These are phyloP conservation scores for Cardiocondyla obscurior DNA, from an alignment of 1,140 invertebrate species.

Conservation along the genomic window DNA sequence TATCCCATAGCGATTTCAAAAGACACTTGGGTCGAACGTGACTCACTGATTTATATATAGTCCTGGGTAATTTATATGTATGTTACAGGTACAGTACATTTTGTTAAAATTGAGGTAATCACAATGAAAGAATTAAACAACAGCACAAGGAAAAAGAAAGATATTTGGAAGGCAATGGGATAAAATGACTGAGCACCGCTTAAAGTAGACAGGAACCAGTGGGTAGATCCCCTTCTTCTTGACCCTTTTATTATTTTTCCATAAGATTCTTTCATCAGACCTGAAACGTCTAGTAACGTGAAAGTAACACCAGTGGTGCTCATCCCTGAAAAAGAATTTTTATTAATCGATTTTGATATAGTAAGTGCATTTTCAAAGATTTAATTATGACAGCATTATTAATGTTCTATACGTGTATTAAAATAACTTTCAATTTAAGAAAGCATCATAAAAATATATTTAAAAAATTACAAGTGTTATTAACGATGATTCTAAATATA, in stretches of 20 bases:
- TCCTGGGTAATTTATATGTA: background rate
- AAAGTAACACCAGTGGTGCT: constrained; percentile 74
- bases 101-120: background rate
- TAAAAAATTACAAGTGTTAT: background rate
- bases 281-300: constrained; percentile 63
- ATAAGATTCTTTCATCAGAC: constrained; percentile 63
- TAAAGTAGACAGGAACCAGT: constrained; percentile 74
- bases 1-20: background rate
- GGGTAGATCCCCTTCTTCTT: constrained; percentile 65
- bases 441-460: background rate
- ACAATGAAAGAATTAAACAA: constrained; percentile 9
- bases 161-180: constrained; percentile 31
- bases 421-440: background rate
- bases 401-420: background rate
- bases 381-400: background rate
- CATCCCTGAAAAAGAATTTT: constrained; percentile 36
- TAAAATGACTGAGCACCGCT: constrained; percentile 65
- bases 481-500: background rate
- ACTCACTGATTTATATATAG: background rate
- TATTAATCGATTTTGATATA: no score
- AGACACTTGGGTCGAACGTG: background rate
- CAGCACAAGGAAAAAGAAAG: constrained; percentile 44
- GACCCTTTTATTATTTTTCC: constrained; percentile 59
- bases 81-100: background rate
- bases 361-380: background rate